These are phyloP conservation scores for Lethenteron reissneri DNA, from an alignment of 2,113 vertebrate species.

Conservation along the genomic window DNA sequence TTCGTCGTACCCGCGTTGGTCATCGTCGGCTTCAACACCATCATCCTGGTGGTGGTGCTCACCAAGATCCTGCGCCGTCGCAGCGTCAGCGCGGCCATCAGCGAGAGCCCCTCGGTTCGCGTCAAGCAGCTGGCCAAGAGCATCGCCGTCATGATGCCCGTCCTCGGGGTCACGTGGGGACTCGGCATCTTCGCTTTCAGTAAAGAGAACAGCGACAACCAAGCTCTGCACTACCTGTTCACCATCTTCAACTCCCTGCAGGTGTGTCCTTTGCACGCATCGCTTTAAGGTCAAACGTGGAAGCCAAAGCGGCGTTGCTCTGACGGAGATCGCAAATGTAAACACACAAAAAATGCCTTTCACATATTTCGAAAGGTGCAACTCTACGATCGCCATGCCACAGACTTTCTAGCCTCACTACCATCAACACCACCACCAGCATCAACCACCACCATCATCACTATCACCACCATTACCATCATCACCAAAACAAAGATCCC, in stretches of 20 bases:
- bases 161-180: constrained; percentile 57
- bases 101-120: constrained; percentile 25
- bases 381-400: too few relatives aligned
- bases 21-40: constrained; percentile 39
- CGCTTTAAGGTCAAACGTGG: too few relatives aligned
- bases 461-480: too few relatives aligned
- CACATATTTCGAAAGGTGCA: too few relatives aligned
- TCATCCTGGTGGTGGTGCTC: constrained; percentile 38
- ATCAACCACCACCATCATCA: too few relatives aligned
- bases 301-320: too few relatives aligned
- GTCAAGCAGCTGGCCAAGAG: constrained; percentile 38
- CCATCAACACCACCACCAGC: too few relatives aligned
- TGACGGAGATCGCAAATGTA: too few relatives aligned
- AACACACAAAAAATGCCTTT: too few relatives aligned
- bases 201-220: too few relatives aligned
- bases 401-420: too few relatives aligned
- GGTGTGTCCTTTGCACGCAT: constrained; percentile 18
- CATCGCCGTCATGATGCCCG: constrained; percentile 39
- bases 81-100: constrained; percentile 16
- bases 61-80: constrained; percentile 32
- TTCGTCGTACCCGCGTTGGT: constrained; percentile 40
- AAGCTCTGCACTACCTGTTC: constrained; percentile 28
- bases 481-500: too few relatives aligned
- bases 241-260: constrained; percentile 48
- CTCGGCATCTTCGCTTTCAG: constrained; percentile 39